phyloP scores from a whole-genome alignment of 2,113 vertebrate species.

The Pimephales promelas region DNA sequence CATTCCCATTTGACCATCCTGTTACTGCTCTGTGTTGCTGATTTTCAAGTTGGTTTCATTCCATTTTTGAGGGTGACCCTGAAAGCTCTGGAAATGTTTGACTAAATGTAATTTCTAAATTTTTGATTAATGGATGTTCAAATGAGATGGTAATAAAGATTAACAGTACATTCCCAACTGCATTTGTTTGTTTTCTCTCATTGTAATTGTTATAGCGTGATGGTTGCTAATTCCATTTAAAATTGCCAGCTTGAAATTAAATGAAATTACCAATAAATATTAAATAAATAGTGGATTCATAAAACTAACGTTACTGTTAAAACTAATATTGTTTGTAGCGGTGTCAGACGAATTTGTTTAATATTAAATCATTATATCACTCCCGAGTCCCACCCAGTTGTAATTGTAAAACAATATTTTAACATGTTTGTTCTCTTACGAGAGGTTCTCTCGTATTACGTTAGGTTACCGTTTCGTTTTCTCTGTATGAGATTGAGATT shows the following conservation, averaged over 20 bases:
- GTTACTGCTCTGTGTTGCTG: constrained; percentile 1
- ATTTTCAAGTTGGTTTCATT: constrained; percentile 27
- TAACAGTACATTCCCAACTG: neutral
- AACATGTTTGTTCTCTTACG: no score
- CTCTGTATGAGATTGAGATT: neutral
- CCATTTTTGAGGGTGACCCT: constrained; percentile 3
- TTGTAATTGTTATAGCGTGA: neutral
- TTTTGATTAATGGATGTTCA: constrained; percentile 30
- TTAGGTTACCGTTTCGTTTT: no score
- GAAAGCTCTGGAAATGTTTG: neutral
- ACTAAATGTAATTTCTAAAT: neutral
- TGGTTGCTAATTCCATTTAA: neutral
- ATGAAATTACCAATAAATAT: neutral
- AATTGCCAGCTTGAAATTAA: neutral
- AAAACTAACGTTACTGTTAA: no score
- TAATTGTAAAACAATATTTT: neutral
- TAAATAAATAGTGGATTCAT: neutral
- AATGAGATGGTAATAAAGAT: constrained; percentile 40
- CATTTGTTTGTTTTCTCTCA: neutral
- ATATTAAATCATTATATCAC: neutral
- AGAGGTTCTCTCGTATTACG: no score
- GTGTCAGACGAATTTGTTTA: neutral
- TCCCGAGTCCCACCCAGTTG: neutral
- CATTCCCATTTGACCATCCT: constrained; percentile 28
- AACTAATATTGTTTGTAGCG: neutral